Evolutionary conservation across 2,888 invertebrate genomes (phyloP), one percentile per base, ranked within the genome.

Genomic region (Copidosoma aretas): DNA sequence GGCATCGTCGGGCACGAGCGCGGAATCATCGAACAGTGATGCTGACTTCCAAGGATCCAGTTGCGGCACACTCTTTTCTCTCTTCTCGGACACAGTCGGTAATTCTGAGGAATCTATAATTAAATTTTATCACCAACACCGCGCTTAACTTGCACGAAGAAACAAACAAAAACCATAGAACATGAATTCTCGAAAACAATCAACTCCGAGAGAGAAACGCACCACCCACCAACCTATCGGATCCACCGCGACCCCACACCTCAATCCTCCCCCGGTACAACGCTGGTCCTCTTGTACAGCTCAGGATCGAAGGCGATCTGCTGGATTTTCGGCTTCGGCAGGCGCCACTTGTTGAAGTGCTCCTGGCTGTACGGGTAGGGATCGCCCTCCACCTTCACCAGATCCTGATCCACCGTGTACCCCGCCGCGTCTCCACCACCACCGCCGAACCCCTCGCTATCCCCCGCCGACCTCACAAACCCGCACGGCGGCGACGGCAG

Each of bases 281-380:
- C 32, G 8, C 32, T 8, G 25, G 14, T 14, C 51, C 19, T 52
- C 39, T 32, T 53, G 8, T 41, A 21, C 14, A 5, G 21, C 22
- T 22, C 17, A 17, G 22, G 24, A 32, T 24, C n/a, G 10, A 39
- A 24, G 24, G 58, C 49, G 4, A 58, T 58, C 21, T 58, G 52
- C n/a, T 14, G 57, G 5, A 8, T n/a, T 25, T 64, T 71, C 41
- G 61, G 66, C 24, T 69, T 65, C 10, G 73, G 71, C 41, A 69
- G 53, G 60, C 71, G 73, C 79, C 79, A 80, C 57, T 73, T 78
- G 32, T 77, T 64, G 49, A 76, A 75, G 46, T 79, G 71, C 21
- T 78, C 76, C 25, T 71, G 71, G 39, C 71, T 78, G 61, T 76
- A 80, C 0, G 80, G 80, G 49, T 79, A 80, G 19, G 76, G 76